Conservation (phyloP, 2,113 vertebrate genomes). For the Oryzias curvinotus region DNA sequence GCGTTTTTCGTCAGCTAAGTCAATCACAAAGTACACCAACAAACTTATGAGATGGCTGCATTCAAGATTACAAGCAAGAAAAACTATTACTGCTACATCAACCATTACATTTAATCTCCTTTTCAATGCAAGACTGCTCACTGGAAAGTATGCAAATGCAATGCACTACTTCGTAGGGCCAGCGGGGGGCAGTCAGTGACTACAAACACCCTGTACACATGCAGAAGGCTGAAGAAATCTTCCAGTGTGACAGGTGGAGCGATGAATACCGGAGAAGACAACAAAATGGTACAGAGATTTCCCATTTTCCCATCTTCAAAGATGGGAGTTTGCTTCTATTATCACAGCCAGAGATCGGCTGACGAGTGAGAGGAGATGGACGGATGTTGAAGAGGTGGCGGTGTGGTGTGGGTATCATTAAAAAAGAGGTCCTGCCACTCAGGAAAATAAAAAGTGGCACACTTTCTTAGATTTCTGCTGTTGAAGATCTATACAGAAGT, state of each 20-base stretch:
- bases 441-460: slow-evolving; percentile 39
- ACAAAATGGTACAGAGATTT: slow-evolving; percentile 60
- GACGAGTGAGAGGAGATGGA: slow-evolving; percentile 28
- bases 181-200: slow-evolving; percentile 64
- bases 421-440: slow-evolving; percentile 38
- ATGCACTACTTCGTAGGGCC: slow-evolving; percentile 7
- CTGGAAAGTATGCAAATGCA: background rate
- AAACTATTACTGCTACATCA: slow-evolving; percentile 42
- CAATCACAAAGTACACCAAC: slow-evolving; percentile 2
- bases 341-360: slow-evolving; percentile 53
- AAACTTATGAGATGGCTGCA: slow-evolving; percentile 11
- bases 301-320: slow-evolving; percentile 61
- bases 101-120: slow-evolving; percentile 42
- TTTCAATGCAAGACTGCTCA: slow-evolving; percentile 2
- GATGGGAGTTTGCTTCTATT: slow-evolving; percentile 62
- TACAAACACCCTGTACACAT: slow-evolving; percentile 23
- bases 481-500: slow-evolving; percentile 11
- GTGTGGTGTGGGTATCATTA: slow-evolving; percentile 51
- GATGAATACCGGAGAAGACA: slow-evolving; percentile 49
- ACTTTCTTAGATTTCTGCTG: slow-evolving; percentile 21
- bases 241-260: slow-evolving; percentile 56
- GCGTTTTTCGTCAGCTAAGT: slow-evolving; percentile 4
- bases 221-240: slow-evolving; percentile 35
- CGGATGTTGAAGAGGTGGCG: slow-evolving; percentile 57
- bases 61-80: slow-evolving; percentile 41